A percentile compares a stretch with the other conserved stretches of the same genome.
phyloP scores from a whole-genome alignment of 2,888 invertebrate species.

The Lithophane leautieri region DNA sequence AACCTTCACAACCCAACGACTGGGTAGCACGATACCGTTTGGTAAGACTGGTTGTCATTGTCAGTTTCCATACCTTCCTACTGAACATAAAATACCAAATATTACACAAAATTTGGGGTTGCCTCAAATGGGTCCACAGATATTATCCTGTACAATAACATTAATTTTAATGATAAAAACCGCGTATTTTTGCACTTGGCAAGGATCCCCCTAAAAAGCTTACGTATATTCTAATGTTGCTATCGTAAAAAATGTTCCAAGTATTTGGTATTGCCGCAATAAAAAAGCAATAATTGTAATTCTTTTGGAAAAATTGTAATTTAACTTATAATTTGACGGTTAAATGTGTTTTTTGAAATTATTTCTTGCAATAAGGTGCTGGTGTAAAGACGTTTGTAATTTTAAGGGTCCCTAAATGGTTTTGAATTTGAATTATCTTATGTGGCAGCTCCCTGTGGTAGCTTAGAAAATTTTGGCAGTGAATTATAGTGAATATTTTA shows the following conservation, averaged over 20 bases:
- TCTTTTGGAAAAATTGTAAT: constrained; percentile 82
- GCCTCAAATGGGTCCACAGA: constrained; percentile 38
- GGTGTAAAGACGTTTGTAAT: constrained; percentile 21
- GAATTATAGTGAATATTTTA: neutral
- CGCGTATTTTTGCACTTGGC: constrained; percentile 78
- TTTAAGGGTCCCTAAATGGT: constrained; percentile 16
- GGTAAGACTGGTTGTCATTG: too few species aligned
- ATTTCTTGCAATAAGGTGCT: constrained; percentile 55
- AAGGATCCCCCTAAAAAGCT: constrained; percentile 74
- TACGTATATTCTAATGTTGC: constrained; percentile 82
- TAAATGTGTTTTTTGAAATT: constrained; percentile 76
- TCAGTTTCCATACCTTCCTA: too few species aligned
- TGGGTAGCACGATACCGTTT: too few species aligned
- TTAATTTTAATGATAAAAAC: constrained; percentile 88
- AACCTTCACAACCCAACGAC: too few species aligned
- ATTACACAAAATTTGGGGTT: neutral
- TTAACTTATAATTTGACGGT: constrained; percentile 82
- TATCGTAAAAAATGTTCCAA: constrained; percentile 81
- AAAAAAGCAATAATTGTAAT: constrained; percentile 83
- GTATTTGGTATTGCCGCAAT: constrained; percentile 79
- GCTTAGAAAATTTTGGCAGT: neutral
- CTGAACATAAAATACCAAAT: neutral
- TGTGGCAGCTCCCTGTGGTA: neutral
- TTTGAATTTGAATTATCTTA: constrained; percentile 27
- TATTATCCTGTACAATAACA: constrained; percentile 79